Base-by-base conservation (phyloP, 2,113 vertebrate genomes). In the Poecile atricapillus region DNA sequence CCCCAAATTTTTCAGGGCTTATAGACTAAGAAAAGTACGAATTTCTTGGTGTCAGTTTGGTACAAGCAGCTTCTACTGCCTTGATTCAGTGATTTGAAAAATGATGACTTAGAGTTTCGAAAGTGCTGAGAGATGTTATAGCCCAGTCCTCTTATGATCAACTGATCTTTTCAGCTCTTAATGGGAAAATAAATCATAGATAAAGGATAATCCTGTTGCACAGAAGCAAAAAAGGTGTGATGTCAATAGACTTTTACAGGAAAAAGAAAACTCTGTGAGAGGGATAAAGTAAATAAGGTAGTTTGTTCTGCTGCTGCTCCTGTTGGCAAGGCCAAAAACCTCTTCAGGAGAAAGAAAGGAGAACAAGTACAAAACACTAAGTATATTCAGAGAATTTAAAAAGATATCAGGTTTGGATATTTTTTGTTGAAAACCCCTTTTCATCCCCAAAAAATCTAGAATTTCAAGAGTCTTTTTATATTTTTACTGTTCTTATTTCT, bases 121-220 rank as follows among this genome's bases (percentile, higher is more conserved):
- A 97, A 97, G 85, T 93, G 91, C 91, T 93, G 94, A 97, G 96
- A 16, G 55, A 91, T 96, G 87, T 95, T 97, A 95, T 87, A 97
- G 70, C 94, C 80, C 93, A 58, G 86, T 50, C 63, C 24, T 94
- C 90, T 96, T 77, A 96, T 93, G 95, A 97, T 97, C 97, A 98
- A 97, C 94, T 96, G 94, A 97, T 97, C 85, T 95, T 97, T 96
- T 96, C 75, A 71, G 89, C 75, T 95, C 81, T 97, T 96, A 97
- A 98, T 97, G 95, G 97, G 94, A 97, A 98, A 98, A 98, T 97
- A 98, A 97, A 98, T 98, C 96, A 98, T 31, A 96, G 95, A 96
- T 97, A 97, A 98, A 97, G 97, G 93, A 97, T 98, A 97, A 98
- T 97, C 92, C 97, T 89, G 93, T 97, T 96, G 96, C 88, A 93